These are phyloP conservation scores for Heliothis virescens DNA, from an alignment of 1,140 invertebrate genomes.

Conservation along the genomic window DNA sequence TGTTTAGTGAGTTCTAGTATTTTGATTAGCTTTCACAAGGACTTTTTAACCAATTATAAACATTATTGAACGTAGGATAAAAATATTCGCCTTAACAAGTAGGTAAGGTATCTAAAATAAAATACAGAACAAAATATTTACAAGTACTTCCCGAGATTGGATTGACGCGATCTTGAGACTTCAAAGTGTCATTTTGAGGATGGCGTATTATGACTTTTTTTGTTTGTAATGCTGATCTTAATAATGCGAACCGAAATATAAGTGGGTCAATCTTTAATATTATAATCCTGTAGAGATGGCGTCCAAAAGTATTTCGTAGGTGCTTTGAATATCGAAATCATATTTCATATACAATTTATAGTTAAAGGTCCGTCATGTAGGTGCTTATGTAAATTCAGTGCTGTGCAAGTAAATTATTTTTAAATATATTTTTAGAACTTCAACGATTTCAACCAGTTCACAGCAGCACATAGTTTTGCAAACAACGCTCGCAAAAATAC, in stretches of 20 bases:
- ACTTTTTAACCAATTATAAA: neutral
- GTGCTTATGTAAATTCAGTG: no score
- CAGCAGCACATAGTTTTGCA: neutral
- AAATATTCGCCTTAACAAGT: slow-evolving; percentile 15
- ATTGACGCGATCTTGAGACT: slow-evolving; percentile 29
- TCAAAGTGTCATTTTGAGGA: slow-evolving; percentile 27
- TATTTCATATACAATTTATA: no score
- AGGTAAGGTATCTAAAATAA: neutral
- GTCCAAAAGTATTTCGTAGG: no score
- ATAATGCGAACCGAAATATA: slow-evolving; percentile 19
- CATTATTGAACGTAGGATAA: neutral
- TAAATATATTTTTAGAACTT: neutral
- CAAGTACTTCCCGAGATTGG: slow-evolving; percentile 20
- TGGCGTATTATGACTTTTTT: slow-evolving; percentile 37
- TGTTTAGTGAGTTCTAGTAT: neutral
- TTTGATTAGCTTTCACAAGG: no score
- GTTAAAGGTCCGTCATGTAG: no score
- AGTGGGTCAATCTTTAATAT: slow-evolving; percentile 14
- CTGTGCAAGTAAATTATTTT: no score
- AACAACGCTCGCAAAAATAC: no score
- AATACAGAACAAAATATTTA: slow-evolving; percentile 35
- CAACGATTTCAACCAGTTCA: neutral
- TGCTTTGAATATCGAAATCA: no score
- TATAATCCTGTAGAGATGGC: slow-evolving; percentile 3
- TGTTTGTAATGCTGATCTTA: slow-evolving; percentile 16